Base-by-base conservation (phyloP, 1,140 invertebrate species). In the Drepana arcuata region DNA sequence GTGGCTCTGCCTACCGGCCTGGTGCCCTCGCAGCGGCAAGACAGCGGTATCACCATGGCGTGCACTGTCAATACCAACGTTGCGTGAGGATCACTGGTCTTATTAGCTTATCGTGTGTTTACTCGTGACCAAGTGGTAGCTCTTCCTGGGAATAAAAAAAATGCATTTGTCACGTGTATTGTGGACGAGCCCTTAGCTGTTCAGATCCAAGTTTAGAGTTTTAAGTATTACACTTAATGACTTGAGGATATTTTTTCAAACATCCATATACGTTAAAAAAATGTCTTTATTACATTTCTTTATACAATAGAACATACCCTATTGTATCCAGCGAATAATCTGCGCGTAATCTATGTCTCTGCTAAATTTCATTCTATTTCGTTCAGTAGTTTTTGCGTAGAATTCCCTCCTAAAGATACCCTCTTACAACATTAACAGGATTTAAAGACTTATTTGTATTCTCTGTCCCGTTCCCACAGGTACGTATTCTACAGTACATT, bases 401-500 rank as follows among this genome's bases (percentile, higher is more conserved):
- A 21, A 21, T 21, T n/a, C n/a, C n/a, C n/a, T n/a, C n/a, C n/a
- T n/a, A n/a, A n/a, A n/a, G n/a, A n/a, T n/a, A n/a, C n/a, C n/a
- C n/a, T n/a, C n/a, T n/a, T n/a, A n/a, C n/a, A n/a, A n/a, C n/a
- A n/a, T n/a, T n/a, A 21, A 21, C 4, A 9, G 4, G 18, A 21
- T 21, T 4, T 26, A n/a, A 10, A n/a, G 24, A n/a, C n/a, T 34
- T 44, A 33, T 30, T 39, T 16, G 2, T 34, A 23, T 12, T 34
- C 10, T 11, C 5, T n/a, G 7, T 7, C 24, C 13, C 7, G 12
- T 37, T 47, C 15, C 61, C 58, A 4, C 57, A 89, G 88, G 3
- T 94, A 93, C 64, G 92, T 93, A 4, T 85, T 93, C 23, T 92
- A 92, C 75, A 92, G 90, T 13, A 88, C 90, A 6, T 84, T 87